phyloP scores from a whole-genome alignment of 53 echinoderm and acorn worm species.

The Actinopyga echinites region DNA sequence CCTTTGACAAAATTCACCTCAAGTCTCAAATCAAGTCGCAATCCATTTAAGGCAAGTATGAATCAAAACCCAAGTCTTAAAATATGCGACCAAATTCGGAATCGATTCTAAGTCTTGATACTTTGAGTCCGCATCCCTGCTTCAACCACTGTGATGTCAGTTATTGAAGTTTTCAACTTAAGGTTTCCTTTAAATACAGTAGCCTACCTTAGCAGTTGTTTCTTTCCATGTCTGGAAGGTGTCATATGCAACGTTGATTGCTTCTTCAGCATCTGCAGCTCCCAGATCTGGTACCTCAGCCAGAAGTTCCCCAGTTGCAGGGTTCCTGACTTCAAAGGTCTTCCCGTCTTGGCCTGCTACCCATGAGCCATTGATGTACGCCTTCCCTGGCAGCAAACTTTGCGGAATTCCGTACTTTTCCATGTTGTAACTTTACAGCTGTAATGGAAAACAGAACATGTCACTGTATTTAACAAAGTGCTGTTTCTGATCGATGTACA shows the following conservation, averaged over 20 bases:
- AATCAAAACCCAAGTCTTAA: no score
- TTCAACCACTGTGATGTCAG: no score
- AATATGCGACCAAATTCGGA: no score
- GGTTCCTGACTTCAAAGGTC: constrained; percentile 62
- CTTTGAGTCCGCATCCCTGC: no score
- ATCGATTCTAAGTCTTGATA: no score
- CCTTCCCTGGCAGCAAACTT: constrained; percentile 46
- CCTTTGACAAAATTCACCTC: no score
- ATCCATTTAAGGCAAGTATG: no score
- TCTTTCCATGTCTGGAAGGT: constrained; percentile 68
- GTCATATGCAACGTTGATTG: constrained; percentile 50
- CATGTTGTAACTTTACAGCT: not conserved
- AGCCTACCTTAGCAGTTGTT: constrained; percentile 60
- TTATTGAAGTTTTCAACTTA: no score
- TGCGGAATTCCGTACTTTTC: constrained; percentile 20
- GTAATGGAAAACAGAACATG: no score
- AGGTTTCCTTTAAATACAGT: not conserved
- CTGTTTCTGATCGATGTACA: no score
- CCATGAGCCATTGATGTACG: constrained; percentile 67
- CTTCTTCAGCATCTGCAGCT: constrained; percentile 57
- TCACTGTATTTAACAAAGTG: no score
- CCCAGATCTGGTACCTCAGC: constrained; percentile 55
- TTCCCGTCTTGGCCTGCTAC: constrained; percentile 51
- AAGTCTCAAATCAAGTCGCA: no score
- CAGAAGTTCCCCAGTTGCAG: constrained; percentile 62